A percentile compares a stretch with the other conserved stretches of the same genome.
phyloP scores from a whole-genome alignment of 2,113 vertebrate species.

The Porphyrio hochstetteri region DNA sequence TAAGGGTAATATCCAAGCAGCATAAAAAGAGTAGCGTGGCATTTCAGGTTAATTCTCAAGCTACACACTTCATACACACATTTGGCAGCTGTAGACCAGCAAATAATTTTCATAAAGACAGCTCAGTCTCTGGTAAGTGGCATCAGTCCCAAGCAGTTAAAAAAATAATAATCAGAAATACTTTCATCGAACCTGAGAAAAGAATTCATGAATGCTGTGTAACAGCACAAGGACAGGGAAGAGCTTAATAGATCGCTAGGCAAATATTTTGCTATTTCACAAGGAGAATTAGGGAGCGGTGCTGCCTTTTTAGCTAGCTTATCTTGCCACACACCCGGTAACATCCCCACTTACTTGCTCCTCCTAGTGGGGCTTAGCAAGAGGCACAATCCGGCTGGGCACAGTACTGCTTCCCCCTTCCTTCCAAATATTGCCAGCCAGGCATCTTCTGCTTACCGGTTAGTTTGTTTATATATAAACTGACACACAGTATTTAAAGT shows the following conservation, averaged over 20 bases:
- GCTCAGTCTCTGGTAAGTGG: neutral
- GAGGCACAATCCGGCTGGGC: neutral
- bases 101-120: neutral
- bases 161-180: neutral
- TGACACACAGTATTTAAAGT: neutral
- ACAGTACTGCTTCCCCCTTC: neutral
- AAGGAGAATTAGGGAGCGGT: neutral
- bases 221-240: neutral
- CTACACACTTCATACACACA: neutral
- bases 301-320: neutral
- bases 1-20: neutral
- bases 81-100: neutral
- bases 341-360: slow-evolving; percentile 60
- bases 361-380: slow-evolving; percentile 61
- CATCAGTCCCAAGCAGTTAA: neutral
- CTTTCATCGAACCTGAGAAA: neutral
- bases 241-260: neutral
- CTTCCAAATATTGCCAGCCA: neutral
- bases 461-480: neutral
- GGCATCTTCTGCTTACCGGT: neutral
- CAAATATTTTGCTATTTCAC: neutral
- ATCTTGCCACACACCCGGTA: neutral
- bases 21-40: neutral
- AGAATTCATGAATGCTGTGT: neutral
- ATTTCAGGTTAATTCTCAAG: neutral